phyloP scores from a whole-genome alignment of 2,797 vertebrate species.

The Heliangelus exortis region DNA sequence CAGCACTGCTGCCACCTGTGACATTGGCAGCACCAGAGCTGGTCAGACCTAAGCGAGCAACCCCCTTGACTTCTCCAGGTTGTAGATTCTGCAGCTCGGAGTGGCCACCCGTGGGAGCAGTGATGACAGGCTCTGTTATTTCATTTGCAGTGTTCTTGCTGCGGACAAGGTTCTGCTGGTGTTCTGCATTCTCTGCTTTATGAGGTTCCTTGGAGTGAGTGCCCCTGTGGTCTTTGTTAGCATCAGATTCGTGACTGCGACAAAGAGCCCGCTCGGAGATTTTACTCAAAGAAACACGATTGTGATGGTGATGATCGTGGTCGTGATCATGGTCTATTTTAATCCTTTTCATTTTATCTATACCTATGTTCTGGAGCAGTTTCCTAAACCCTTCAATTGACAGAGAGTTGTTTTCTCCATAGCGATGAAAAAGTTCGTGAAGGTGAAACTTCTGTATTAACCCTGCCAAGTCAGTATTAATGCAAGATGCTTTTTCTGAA shows the following conservation, averaged over 20 bases:
- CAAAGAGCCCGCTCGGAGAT: constrained; percentile 67
- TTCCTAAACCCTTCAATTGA: constrained; percentile 87
- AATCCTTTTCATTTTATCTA: constrained; percentile 83
- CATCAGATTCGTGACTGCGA: constrained; percentile 51
- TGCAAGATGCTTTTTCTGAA: constrained; percentile 68
- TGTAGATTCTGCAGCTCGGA: constrained; percentile 53
- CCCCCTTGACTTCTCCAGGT: constrained; percentile 41
- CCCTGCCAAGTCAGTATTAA: constrained; percentile 81
- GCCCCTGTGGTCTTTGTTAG: constrained; percentile 55
- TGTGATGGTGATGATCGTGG: not conserved
- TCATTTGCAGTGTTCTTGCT: constrained; percentile 46
- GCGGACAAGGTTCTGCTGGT: constrained; percentile 58
- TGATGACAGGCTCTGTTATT: constrained; percentile 18
- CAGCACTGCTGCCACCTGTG: constrained; percentile 49
- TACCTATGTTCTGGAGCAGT: constrained; percentile 86
- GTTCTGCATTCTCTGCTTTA: constrained; percentile 16
- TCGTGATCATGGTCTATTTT: constrained; percentile 72
- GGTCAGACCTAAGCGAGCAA: not conserved
- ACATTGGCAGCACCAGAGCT: constrained; percentile 16
- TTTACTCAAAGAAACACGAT: constrained; percentile 34
- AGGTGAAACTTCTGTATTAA: constrained; percentile 84
- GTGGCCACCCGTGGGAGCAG: constrained; percentile 46
- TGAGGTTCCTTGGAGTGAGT: constrained; percentile 63
- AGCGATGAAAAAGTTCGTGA: constrained; percentile 90
- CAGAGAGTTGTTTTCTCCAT: constrained; percentile 92